These are phyloP conservation scores for Scelioninae gen. 1 DNA, from an alignment of 2,888 invertebrate genomes.

Conservation along the genomic window DNA sequence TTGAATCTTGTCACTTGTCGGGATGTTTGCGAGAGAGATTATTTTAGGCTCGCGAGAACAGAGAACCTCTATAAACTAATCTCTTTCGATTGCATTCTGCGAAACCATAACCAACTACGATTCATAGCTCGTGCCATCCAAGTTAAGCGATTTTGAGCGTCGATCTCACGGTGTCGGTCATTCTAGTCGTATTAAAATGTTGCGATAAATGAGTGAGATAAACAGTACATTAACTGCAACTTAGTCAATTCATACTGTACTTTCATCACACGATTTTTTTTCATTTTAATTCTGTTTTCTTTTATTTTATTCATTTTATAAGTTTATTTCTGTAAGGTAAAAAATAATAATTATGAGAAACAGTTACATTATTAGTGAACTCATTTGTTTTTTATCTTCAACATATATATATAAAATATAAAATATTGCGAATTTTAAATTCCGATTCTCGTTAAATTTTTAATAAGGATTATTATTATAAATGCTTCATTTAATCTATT, in stretches of 20 bases:
- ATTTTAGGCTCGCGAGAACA: slow-evolving; percentile 53
- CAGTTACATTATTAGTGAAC: too few species aligned
- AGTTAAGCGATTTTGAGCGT: slow-evolving; percentile 65
- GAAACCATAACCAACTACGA: slow-evolving; percentile 67
- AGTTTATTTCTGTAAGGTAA: too few species aligned
- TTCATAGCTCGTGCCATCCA: slow-evolving; percentile 65
- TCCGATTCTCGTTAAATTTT: too few species aligned
- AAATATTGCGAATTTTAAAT: too few species aligned
- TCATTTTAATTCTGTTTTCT: too few species aligned
- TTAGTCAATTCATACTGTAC: slow-evolving; percentile 38
- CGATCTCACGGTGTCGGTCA: slow-evolving; percentile 62
- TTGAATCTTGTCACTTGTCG: slow-evolving; percentile 60
- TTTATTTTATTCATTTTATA: too few species aligned
- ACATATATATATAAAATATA: too few species aligned
- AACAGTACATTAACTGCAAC: slow-evolving; percentile 50
- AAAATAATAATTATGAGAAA: too few species aligned
- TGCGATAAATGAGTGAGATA: slow-evolving; percentile 62
- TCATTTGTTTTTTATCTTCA: too few species aligned
- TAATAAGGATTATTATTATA: too few species aligned
- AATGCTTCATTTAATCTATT: too few species aligned
- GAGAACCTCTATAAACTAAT: slow-evolving; percentile 64
- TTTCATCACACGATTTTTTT: too few species aligned
- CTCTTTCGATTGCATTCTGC: slow-evolving; percentile 66
- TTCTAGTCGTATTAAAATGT: slow-evolving; percentile 67
- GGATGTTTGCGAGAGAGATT: slow-evolving; percentile 14